These are phyloP conservation scores for Hylaeus volcanicus DNA, from an alignment of 1,140 invertebrate species.

Conservation along the genomic window DNA sequence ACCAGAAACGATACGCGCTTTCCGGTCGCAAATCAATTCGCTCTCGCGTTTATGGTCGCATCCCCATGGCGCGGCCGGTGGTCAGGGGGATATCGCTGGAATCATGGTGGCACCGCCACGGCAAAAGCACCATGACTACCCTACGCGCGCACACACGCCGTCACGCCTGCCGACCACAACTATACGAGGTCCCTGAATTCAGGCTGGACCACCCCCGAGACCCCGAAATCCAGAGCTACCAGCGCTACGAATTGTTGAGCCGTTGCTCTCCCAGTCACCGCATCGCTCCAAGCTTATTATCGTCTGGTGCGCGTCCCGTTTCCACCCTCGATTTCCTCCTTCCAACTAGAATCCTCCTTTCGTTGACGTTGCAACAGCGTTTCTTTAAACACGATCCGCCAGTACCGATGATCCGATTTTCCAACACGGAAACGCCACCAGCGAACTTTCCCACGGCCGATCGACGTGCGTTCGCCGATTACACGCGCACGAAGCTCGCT, in stretches of 20 bases:
- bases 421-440: no score
- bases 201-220: constrained; percentile 53
- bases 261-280: constrained; percentile 32
- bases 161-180: constrained; percentile 79
- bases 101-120: constrained; percentile 65
- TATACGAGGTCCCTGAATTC: constrained; percentile 71
- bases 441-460: no score
- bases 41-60: constrained; percentile 78
- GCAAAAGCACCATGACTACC: constrained; percentile 70
- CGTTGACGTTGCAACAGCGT: not conserved
- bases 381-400: not conserved
- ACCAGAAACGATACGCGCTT: constrained; percentile 77
- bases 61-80: constrained; percentile 73
- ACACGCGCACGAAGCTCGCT: no score
- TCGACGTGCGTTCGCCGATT: no score
- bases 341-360: not conserved
- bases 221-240: constrained; percentile 5
- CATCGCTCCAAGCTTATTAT: constrained; percentile 54
- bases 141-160: constrained; percentile 70
- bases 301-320: constrained; percentile 2
- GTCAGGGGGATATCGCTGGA: constrained; percentile 69
- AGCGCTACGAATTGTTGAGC: constrained; percentile 34
- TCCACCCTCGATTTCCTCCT: constrained; percentile 26
- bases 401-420: not conserved
- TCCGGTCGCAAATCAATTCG: constrained; percentile 80